phyloP scores from a whole-genome alignment of 2,797 vertebrate species.

The Pantherophis vulpinus region DNA sequence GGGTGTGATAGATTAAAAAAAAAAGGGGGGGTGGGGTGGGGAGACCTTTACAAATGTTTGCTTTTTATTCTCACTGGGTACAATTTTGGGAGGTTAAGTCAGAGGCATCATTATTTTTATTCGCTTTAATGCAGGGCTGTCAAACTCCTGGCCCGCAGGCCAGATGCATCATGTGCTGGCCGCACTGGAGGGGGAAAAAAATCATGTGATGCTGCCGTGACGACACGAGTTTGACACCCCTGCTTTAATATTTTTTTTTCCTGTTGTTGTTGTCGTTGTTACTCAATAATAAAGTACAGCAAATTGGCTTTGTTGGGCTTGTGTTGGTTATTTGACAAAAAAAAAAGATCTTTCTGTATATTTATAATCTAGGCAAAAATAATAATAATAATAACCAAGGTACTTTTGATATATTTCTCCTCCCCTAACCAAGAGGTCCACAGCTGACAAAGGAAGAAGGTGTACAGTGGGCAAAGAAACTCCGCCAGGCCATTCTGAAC shows the following conservation, averaged over 20 bases:
- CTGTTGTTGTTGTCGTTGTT: neutral
- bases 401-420: neutral
- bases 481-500: conserved; percentile 35
- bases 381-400: conserved; percentile 13
- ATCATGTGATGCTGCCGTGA: too few species aligned
- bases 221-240: too few species aligned
- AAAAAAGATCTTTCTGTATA: conserved; percentile 7
- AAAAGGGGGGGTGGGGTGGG: too few species aligned
- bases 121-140: neutral
- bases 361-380: conserved; percentile 2
- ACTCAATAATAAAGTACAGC: neutral
- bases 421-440: neutral
- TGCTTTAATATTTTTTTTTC: neutral
- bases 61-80: neutral
- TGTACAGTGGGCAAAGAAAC: conserved; percentile 45
- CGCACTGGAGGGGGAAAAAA: too few species aligned
- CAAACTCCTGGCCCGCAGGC: too few species aligned
- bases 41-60: neutral
- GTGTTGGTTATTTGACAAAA: neutral
- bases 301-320: neutral
- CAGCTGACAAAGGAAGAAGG: conserved; percentile 51
- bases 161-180: rapidly evolving
- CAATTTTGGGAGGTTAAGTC: neutral
- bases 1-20: neutral
- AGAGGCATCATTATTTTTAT: neutral